Evolutionary conservation across 2,113 vertebrate species (phyloP).

Genomic region (Rhizomys pruinosus): DNA sequence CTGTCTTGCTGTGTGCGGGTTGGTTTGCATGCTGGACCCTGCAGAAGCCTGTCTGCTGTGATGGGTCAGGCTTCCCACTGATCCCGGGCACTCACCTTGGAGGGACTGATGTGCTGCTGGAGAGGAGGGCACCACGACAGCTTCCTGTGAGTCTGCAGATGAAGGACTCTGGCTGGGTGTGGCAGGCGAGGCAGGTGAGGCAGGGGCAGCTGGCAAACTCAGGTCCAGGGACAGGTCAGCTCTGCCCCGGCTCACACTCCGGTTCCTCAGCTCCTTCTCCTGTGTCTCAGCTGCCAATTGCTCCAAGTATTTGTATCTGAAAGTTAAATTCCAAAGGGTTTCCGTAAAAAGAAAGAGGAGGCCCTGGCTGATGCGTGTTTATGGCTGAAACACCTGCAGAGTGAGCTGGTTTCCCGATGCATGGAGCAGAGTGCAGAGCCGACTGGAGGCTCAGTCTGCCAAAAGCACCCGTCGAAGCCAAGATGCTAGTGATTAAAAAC

Average conservation of each 20-base stretch:
- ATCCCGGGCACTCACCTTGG: slow-evolving; percentile 86
- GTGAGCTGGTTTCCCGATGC: slow-evolving; percentile 83
- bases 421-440: slow-evolving; percentile 69
- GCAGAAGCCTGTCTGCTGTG: slow-evolving; percentile 16
- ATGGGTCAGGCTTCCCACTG: not conserved
- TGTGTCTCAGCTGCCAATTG: slow-evolving; percentile 92
- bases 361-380: slow-evolving; percentile 85
- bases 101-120: slow-evolving; percentile 76
- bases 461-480: slow-evolving; percentile 65
- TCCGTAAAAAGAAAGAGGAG: slow-evolving; percentile 88
- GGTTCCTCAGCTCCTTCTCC: slow-evolving; percentile 91
- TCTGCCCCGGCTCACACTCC: slow-evolving; percentile 87
- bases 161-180: slow-evolving; percentile 85
- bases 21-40: not conserved
- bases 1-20: not conserved
- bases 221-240: slow-evolving; percentile 95
- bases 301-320: slow-evolving; percentile 96
- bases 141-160: slow-evolving; percentile 85
- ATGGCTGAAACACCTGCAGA: slow-evolving; percentile 87
- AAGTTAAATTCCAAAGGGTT: slow-evolving; percentile 90
- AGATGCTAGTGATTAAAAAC: slow-evolving; percentile 78
- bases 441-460: slow-evolving; percentile 76
- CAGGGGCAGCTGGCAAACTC: slow-evolving; percentile 87
- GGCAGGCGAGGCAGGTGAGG: slow-evolving; percentile 76
- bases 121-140: slow-evolving; percentile 71